Percentiles rank a stretch among this genome's conserved stretches.
Conservation (phyloP, 2,888 invertebrate genomes). For the Girardia tigrina region DNA sequence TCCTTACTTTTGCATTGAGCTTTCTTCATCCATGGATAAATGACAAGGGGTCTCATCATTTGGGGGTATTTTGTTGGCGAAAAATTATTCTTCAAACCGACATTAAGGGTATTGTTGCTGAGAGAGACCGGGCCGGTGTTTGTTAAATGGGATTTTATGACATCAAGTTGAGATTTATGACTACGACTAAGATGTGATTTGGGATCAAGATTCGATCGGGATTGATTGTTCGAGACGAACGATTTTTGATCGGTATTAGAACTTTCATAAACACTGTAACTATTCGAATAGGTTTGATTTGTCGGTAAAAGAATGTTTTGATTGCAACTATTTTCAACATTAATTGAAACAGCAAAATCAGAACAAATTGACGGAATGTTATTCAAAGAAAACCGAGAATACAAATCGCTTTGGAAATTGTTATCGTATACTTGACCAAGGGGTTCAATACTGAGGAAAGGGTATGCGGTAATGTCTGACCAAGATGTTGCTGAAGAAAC, state of each 20-base stretch:
- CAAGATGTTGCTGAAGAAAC: neutral
- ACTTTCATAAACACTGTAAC: slow-evolving; percentile 14
- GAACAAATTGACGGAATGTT: slow-evolving; percentile 15
- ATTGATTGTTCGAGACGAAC: neutral
- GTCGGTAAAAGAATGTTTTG: neutral
- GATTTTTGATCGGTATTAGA: neutral
- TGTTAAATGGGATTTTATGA: neutral
- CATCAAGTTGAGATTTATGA: slow-evolving; percentile 8
- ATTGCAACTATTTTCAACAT: slow-evolving; percentile 13
- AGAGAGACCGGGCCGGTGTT: neutral
- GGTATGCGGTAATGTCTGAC: neutral
- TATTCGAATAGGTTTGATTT: neutral
- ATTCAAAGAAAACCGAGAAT: neutral
- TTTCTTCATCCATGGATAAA: slow-evolving; percentile 33
- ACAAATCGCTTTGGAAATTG: neutral
- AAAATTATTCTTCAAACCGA: slow-evolving; percentile 14
- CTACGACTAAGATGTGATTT: neutral
- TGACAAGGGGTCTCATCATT: slow-evolving; percentile 27
- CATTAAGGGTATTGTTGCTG: neutral
- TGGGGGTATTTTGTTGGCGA: slow-evolving; percentile 7
- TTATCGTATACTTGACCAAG: neutral
- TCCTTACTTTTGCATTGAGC: slow-evolving; percentile 33
- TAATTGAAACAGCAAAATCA: neutral
- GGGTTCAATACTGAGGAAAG: slow-evolving; percentile 1
- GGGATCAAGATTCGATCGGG: neutral